Evolutionary conservation across 2,888 invertebrate genomes (phyloP).

Genomic region (Ceriagrion tenellum): DNA sequence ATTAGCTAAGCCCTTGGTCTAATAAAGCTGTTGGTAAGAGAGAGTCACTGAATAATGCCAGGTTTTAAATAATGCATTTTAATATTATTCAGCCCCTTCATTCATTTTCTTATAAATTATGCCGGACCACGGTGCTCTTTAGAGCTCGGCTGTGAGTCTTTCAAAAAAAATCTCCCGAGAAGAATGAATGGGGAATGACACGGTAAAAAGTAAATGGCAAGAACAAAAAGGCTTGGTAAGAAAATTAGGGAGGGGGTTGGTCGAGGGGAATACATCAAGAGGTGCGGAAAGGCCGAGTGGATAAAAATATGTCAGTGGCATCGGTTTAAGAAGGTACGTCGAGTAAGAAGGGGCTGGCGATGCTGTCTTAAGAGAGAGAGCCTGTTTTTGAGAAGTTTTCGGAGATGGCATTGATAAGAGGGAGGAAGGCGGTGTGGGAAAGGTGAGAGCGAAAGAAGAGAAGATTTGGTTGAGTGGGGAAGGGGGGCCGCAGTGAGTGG

Average conservation of each 20-base stretch:
- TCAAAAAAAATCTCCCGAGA: not conserved
- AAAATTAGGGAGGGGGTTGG: not conserved
- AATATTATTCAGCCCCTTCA: not conserved
- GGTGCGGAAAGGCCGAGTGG: not conserved
- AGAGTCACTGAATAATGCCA: too few species aligned
- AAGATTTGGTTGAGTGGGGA: not conserved
- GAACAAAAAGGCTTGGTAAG: not conserved
- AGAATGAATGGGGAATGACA: not conserved
- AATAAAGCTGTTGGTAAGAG: too few species aligned
- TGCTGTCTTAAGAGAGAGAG: slow-evolving; percentile 48
- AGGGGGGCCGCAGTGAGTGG: not conserved
- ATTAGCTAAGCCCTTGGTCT: too few species aligned
- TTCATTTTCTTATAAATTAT: not conserved
- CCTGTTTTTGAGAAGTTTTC: slow-evolving; percentile 66
- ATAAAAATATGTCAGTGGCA: slow-evolving; percentile 14
- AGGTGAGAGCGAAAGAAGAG: not conserved
- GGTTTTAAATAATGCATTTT: not conserved
- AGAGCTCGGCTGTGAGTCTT: not conserved
- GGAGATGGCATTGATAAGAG: slow-evolving; percentile 63
- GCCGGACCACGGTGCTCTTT: not conserved
- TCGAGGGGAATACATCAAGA: not conserved
- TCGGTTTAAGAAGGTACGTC: not conserved
- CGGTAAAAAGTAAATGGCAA: not conserved
- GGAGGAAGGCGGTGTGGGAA: not conserved
- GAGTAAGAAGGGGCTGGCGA: not conserved